phyloP scores from a whole-genome alignment of 2,888 invertebrate species.

The Dromius quadrimaculatus region DNA sequence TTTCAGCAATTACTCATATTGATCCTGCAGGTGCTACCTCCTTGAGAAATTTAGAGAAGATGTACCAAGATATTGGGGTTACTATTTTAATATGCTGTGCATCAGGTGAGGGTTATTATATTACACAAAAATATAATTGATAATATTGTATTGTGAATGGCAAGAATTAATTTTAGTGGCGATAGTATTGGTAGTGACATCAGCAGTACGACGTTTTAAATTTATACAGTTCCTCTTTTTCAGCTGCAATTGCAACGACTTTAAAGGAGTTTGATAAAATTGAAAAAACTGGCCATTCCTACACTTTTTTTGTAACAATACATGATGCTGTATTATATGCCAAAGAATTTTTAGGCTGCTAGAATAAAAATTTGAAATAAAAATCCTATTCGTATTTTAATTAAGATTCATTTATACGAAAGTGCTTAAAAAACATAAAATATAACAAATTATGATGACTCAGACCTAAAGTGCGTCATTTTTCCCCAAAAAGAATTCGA shows the following conservation, averaged over 20 bases:
- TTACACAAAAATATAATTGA: conserved; percentile 1
- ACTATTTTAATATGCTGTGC: conserved; percentile 73
- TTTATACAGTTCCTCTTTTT: too few relatives aligned
- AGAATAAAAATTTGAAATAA: neutral
- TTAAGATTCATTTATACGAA: too few relatives aligned
- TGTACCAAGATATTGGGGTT: conserved; percentile 70
- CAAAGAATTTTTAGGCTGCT: conserved; percentile 52
- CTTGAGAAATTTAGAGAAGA: conserved; percentile 70
- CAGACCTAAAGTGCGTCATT: too few relatives aligned
- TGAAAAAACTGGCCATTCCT: conserved; percentile 68
- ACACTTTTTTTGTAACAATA: conserved; percentile 76
- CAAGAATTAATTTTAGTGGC: too few relatives aligned
- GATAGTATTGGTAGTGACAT: too few relatives aligned
- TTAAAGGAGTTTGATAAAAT: conserved; percentile 72
- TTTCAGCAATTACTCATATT: conserved; percentile 77
- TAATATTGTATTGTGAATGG: too few relatives aligned
- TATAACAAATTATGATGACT: too few relatives aligned
- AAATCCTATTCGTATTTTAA: neutral
- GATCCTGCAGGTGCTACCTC: conserved; percentile 78
- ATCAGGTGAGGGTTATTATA: conserved; percentile 69
- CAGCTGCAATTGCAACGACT: conserved; percentile 76
- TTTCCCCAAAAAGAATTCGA: too few relatives aligned
- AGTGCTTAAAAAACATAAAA: too few relatives aligned
- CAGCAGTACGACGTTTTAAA: too few relatives aligned
- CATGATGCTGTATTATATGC: conserved; percentile 75